These are phyloP conservation scores for Scaptodrosophila lebanonensis DNA, from an alignment of 1,140 invertebrate species.

Conservation along the genomic window DNA sequence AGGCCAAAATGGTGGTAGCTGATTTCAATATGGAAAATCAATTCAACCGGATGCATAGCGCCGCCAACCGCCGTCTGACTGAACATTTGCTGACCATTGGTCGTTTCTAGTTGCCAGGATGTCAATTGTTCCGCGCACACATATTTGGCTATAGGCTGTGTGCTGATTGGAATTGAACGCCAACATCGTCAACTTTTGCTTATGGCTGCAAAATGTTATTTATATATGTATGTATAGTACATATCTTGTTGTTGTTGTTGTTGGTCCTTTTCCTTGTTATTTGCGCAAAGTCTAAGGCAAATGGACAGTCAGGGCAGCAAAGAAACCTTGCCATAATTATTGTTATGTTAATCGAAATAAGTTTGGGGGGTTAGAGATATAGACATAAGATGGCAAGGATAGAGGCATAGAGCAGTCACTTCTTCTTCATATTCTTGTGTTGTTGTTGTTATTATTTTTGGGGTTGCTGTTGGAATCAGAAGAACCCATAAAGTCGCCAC, in stretches of 20 bases:
- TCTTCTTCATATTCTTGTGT: no score
- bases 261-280: constrained; percentile 19
- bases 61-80: constrained; percentile 22
- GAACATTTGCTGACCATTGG: constrained; percentile 35
- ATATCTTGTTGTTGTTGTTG: no score
- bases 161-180: constrained; percentile 12
- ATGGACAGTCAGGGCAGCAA: constrained; percentile 50
- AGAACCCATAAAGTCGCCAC: constrained; percentile 36
- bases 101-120: constrained; percentile 29
- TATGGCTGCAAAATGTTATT: constrained; percentile 57
- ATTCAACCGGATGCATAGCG: constrained; percentile 67
- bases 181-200: no score
- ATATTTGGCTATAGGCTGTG: no score
- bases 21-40: constrained; percentile 40
- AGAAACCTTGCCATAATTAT: constrained; percentile 60
- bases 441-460: constrained; percentile 20
- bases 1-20: background rate
- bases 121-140: constrained; percentile 35
- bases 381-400: background rate
- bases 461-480: constrained; percentile 28
- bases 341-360: constrained; percentile 61
- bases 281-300: constrained; percentile 51
- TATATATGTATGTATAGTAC: background rate
- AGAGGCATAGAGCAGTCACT: no score
- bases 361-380: constrained; percentile 2